Base-by-base conservation (phyloP, 1,140 invertebrate genomes). In the Thaumatotibia leucotreta region DNA sequence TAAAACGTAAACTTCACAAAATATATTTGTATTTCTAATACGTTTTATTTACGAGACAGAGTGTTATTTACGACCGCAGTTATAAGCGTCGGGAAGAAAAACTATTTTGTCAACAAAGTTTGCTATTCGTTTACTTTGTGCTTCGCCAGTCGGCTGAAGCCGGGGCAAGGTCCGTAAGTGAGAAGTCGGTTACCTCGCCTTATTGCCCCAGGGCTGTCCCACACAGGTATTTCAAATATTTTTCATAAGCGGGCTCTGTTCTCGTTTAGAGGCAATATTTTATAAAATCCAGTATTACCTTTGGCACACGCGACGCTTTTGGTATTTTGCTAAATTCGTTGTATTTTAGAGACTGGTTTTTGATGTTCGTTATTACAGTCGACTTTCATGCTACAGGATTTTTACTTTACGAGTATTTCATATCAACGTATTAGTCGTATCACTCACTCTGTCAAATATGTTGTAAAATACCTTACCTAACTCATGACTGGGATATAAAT, bases 91-190 rank as follows among this genome's bases (percentile, higher is more conserved):
- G 69, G 74, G 50, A 52, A 58, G 52, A 27, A 58, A 58, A 24
- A 58, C 52, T 58, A 58, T 58, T 77, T 74, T 75, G 70, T 75
- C 73, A 71, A 73, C 69, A 67, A 64, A 58, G 52, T 58, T 58
- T 27, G 65, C 64, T 62, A 61, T 63, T 67, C 58, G 65, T 23
- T 67, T 63, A 67, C 66, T 67, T 63, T 63, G 58, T 67, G 66
- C 29, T 63, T 23, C 31, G 39, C 65, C 50, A 49, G 61, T 58
- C 35, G 52, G 50, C 39, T 14, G 52, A n/a, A 23, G 65, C 27
- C 24, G 27, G 52, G 58, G 61, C 61, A 24, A 49, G 20, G 45
- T 32, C 61, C 66, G 45, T 23, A 62, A 66, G 54, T 62, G 52
- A 65, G 64, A 58, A 58, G 52, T 58, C 52, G 52, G 52, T 58